A percentile compares a stretch with the other conserved stretches of the same genome.
Conservation (phyloP, 2,888 invertebrate genomes). For the Plusia festucae region DNA sequence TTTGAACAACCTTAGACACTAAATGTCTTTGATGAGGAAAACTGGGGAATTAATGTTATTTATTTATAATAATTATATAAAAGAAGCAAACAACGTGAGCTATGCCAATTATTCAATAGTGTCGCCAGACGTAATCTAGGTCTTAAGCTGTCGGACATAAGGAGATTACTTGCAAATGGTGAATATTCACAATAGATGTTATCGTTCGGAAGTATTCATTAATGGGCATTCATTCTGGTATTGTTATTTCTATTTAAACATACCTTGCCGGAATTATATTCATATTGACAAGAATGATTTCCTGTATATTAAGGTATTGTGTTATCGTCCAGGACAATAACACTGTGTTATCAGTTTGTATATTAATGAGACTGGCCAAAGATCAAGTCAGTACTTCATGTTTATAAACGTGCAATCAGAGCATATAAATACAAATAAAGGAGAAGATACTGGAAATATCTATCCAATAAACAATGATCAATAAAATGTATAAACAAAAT, state of each 20-base stretch:
- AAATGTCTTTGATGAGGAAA: neutral
- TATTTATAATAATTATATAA: no score
- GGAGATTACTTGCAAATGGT: neutral
- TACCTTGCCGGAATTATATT: neutral
- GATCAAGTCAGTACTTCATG: slow-evolving; percentile 12
- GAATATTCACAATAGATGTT: neutral
- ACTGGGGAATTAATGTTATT: neutral
- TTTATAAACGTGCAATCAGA: neutral
- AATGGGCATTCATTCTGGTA: neutral
- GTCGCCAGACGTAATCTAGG: neutral
- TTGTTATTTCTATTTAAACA: neutral
- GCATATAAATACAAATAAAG: neutral
- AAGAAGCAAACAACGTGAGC: no score
- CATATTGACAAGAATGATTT: slow-evolving; percentile 1
- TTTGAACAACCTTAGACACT: neutral
- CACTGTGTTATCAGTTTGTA: slow-evolving; percentile 32
- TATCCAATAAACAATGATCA: neutral
- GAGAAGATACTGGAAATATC: neutral
- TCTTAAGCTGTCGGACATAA: neutral
- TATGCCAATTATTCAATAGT: neutral
- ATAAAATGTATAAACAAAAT: slow-evolving; percentile 25
- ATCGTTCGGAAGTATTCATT: neutral
- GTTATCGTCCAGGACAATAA: slow-evolving; percentile 38
- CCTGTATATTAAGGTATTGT: slow-evolving; percentile 1
- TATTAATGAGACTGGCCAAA: slow-evolving; percentile 22